Conservation (phyloP, 2,888 invertebrate species). For the Zaprionus lineosus region DNA sequence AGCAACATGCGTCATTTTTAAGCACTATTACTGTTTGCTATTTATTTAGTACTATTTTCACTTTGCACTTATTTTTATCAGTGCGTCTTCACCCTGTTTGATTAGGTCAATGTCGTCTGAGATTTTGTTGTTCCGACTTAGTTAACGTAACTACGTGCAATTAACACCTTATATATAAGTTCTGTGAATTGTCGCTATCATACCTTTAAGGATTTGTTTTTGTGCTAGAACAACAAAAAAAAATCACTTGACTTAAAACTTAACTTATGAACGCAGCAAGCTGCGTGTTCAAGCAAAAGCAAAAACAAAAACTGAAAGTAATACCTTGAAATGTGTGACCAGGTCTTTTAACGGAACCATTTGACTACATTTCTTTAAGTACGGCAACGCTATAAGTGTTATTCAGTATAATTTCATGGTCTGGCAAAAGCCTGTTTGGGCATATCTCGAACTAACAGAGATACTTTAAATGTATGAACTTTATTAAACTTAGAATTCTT, state of each 20-base stretch:
- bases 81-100: conserved; percentile 6
- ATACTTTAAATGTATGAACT: too few relatives aligned
- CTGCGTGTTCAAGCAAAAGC: conserved; percentile 33
- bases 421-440: too few relatives aligned
- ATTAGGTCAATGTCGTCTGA: conserved; percentile 21
- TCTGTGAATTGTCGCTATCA: conserved; percentile 46
- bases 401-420: too few relatives aligned
- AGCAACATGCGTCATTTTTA: conserved; percentile 65
- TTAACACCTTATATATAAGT: conserved; percentile 45
- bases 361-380: conserved; percentile 3
- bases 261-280: conserved; percentile 38
- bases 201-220: conserved; percentile 65
- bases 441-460: too few relatives aligned
- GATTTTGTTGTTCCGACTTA: neutral
- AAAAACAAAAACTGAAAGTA: conserved; percentile 48
- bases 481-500: too few relatives aligned
- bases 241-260: conserved; percentile 37
- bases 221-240: conserved; percentile 59
- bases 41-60: conserved; percentile 52
- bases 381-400: too few relatives aligned
- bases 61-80: conserved; percentile 48
- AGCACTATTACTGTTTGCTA: conserved; percentile 42
- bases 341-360: neutral
- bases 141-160: conserved; percentile 19
- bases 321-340: conserved; percentile 7